Conservation (phyloP, 2,113 vertebrate genomes). For the Australoheros scitulus region DNA sequence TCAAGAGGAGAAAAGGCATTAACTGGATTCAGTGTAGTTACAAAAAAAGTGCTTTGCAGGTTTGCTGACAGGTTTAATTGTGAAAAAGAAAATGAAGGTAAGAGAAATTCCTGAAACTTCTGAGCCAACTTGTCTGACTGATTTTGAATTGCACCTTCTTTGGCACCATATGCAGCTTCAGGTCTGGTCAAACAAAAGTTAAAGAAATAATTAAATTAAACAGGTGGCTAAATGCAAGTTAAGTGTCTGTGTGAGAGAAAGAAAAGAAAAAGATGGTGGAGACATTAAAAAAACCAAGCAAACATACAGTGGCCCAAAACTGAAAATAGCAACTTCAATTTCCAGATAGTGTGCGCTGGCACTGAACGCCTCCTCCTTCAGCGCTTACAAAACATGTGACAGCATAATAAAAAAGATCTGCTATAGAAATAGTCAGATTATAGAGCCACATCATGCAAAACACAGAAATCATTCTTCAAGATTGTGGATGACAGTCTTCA, state of each 20-base stretch:
- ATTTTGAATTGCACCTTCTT: background rate
- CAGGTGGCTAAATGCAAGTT: background rate
- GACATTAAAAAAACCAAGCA: background rate
- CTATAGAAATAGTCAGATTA: background rate
- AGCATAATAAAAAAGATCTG: background rate
- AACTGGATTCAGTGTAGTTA: background rate
- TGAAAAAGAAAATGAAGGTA: background rate
- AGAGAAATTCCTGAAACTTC: background rate
- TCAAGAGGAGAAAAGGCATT: background rate
- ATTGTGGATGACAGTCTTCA: slow-evolving; percentile 33
- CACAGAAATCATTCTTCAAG: slow-evolving; percentile 21
- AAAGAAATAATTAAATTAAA: background rate
- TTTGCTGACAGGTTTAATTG: background rate
- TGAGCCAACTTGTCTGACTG: background rate
- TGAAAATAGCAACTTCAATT: background rate
- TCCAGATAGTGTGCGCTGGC: background rate
- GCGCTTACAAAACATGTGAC: background rate
- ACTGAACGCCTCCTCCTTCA: background rate
- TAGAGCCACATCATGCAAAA: slow-evolving; percentile 39
- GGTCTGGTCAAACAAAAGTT: background rate
- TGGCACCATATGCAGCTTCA: slow-evolving; percentile 24
- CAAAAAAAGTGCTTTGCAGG: background rate
- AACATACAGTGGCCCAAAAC: background rate
- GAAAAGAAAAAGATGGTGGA: background rate
- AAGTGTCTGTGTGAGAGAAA: background rate